These are phyloP conservation scores for Sclerurus mexicanus DNA, from an alignment of 2,113 vertebrate species.

Conservation along the genomic window DNA sequence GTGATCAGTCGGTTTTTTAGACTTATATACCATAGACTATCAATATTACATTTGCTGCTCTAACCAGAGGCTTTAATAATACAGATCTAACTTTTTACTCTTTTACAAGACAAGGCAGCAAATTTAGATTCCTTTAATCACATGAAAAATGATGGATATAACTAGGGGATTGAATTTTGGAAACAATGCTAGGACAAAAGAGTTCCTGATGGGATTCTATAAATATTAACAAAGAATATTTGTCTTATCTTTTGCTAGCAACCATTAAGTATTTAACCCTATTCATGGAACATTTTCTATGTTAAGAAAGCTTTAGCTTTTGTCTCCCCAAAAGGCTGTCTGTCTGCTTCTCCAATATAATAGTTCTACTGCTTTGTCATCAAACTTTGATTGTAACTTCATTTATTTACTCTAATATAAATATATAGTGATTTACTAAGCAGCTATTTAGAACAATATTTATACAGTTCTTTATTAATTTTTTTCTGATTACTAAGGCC, in stretches of 20 bases:
- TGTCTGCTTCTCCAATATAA: neutral
- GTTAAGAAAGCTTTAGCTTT: conserved; percentile 58
- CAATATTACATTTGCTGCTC: conserved; percentile 48
- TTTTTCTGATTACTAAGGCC: conserved; percentile 19
- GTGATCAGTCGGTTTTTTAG: neutral
- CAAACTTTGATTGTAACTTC: conserved; percentile 1
- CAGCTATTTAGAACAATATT: neutral
- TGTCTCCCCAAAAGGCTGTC: conserved; percentile 33
- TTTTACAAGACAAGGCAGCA: conserved; percentile 59
- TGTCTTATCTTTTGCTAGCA: conserved; percentile 69
- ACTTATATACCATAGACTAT: conserved; percentile 20
- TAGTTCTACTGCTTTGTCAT: neutral
- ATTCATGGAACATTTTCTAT: conserved; percentile 43
- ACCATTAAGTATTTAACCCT: conserved; percentile 61
- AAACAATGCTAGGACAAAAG: conserved; percentile 57
- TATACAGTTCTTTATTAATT: neutral
- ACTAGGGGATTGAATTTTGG: conserved; percentile 55
- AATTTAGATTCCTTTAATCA: conserved; percentile 66
- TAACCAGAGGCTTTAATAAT: conserved; percentile 29
- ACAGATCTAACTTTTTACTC: conserved; percentile 41
- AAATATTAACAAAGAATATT: conserved; percentile 70
- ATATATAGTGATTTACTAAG: neutral
- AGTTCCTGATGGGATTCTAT: conserved; percentile 61
- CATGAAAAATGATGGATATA: conserved; percentile 63
- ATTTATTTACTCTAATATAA: conserved; percentile 2